Evolutionary conservation across 2,113 vertebrate species (phyloP), one percentile per base, ranked within the genome.

Genomic region (Fulmarus glacialis): DNA sequence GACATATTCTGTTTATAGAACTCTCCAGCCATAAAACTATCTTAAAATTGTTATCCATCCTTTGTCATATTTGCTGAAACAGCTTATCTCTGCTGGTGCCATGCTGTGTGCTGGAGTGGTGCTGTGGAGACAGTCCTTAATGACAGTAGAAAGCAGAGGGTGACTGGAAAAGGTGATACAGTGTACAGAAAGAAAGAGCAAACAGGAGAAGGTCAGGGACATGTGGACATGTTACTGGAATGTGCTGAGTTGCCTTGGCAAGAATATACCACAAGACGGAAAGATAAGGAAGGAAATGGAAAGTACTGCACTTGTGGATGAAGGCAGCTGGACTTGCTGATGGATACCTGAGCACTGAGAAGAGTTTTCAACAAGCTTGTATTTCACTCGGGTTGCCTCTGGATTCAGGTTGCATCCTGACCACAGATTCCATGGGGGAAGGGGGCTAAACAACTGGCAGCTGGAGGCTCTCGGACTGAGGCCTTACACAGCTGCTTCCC

Each of bases 1-100:
- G 95, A 91, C 82, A 95, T 70, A 92, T 64, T 97, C 93, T 97
- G 82, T 98, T 97, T 98, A 95, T 93, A 86, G 95, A 96, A 87
- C 86, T 97, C 89, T 85, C 15, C 82, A 96, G 92, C 85, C 86
- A 94, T 92, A 94, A 96, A 95, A 90, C 63, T 53, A 50, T 91
- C 91, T 91, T 95, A 36, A 72, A 96, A 96, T 83, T 96, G 87
- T 96, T 93, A 95, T 67, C 89, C 52, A 78, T 78, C 82, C 43
- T 80, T 97, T 13, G 79, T 74, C 26, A 4, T 83, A 88, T 88
- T 91, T 97, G 95, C 95, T 95, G 93, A 88, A 64, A 91, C 29
- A 96, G 90, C 82, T 97, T 92, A 95, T 85, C 93, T 95, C 85
- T 94, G 62, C 68, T 58, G 90, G 95, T 96, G 60, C 70, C 96